Base-by-base conservation (phyloP, 2,888 invertebrate genomes). In the Cyclophora punctaria region DNA sequence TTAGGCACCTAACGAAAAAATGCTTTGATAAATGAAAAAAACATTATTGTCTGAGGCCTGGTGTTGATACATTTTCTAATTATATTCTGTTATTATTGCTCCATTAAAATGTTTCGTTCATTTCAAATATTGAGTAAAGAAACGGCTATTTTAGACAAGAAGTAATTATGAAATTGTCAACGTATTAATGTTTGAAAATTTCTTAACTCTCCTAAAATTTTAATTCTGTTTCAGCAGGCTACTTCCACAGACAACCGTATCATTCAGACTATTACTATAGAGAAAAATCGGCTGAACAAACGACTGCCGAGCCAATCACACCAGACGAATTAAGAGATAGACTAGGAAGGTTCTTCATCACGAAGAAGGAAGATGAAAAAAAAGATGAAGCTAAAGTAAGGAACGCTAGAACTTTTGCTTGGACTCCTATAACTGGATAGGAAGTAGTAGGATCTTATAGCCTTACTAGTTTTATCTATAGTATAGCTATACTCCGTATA, bases 321-420 rank as follows among this genome's bases (percentile, higher is more conserved):
- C 90, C 91, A 0, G 85, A 81, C n/a, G 91, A 91, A 63, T 69
- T 89, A 0, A 75, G 85, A 47, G 87, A 89, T 42, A 77, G 91
- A 53, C 73, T 90, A 44, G 83, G 87, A 56, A 80, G 85, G 57
- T 71, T 92, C 0, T 89, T 89, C 43, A 73, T 88, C 7, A 85
- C 89, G 0, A 89, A 89, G 49, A 86, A 88, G 49, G 78, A 78
- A 3, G 57, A 66, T 3, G 69, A 63, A 41, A 69, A 59, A 0
- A 66, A 73, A 50, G 82, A 82, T 5, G 81, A 81, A 2, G 59
- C 62, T 0, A 84, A 80, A 53, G 67, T 78, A 0, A 73, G 86
- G n/a, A 83, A 81, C 34, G 81, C 78, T 0, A 81, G 88, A 42
- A 81, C 75, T 50, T 88, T 81, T 42, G 81, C 81, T 33, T 88